These are phyloP conservation scores for Orthosia gracilis DNA, from an alignment of 2,888 invertebrate species.

Conservation along the genomic window DNA sequence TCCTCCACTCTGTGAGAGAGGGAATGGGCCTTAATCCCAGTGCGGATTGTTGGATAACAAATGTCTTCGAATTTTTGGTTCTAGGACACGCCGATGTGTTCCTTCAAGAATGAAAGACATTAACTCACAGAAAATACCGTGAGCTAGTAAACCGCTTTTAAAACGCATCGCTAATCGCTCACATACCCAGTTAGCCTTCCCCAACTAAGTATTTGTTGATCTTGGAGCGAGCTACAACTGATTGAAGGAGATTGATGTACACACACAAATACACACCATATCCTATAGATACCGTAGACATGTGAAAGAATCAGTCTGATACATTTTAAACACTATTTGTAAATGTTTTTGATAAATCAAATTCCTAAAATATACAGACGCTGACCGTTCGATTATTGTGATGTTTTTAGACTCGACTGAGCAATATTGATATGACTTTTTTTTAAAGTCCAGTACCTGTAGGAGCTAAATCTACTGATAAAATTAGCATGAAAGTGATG, in stretches of 20 bases:
- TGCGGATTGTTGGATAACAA: too few species aligned
- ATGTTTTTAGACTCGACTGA: neutral
- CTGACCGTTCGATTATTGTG: neutral
- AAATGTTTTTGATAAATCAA: conserved; percentile 47
- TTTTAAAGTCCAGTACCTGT: neutral
- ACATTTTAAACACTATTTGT: conserved; percentile 49
- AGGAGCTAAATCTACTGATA: neutral
- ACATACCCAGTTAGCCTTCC: neutral
- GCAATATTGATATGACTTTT: neutral
- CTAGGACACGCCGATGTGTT: too few species aligned
- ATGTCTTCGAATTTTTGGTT: too few species aligned
- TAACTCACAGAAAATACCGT: neutral
- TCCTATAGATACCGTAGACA: conserved; percentile 25
- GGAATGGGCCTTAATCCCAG: too few species aligned
- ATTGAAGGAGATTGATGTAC: conserved; percentile 60
- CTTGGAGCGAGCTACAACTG: conserved; percentile 45
- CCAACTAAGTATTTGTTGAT: conserved; percentile 58
- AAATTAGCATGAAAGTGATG: neutral
- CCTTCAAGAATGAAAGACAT: too few species aligned
- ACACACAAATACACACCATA: conserved; percentile 38
- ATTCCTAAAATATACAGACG: conserved; percentile 28
- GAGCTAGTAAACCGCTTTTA: neutral
- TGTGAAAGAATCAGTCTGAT: conserved; percentile 51
- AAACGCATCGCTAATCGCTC: conserved; percentile 13
- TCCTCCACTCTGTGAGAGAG: too few species aligned